Evolutionary conservation across 2,797 vertebrate species (phyloP).

Genomic region (Phaenicophaeus curvirostris): DNA sequence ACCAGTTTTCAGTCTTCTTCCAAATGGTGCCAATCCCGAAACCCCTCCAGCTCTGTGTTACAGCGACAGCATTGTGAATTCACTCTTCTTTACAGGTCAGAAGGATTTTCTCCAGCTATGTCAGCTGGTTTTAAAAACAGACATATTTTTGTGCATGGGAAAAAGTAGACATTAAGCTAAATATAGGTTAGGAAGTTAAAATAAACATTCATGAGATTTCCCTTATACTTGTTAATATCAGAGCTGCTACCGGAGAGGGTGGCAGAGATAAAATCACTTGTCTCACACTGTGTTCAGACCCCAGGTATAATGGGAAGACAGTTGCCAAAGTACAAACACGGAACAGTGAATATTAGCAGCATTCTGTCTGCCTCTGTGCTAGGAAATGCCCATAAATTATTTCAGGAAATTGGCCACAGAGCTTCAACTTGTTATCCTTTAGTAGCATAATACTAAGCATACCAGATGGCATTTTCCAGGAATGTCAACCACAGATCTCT

Average conservation of each 20-base stretch:
- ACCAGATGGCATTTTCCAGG: neutral
- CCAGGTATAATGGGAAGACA: neutral
- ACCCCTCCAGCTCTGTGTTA: neutral
- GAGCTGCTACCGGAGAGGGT: neutral
- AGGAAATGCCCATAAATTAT: neutral
- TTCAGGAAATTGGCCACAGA: neutral
- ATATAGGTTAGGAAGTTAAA: neutral
- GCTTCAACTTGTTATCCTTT: neutral
- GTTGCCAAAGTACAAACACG: neutral
- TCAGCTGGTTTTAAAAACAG: neutral
- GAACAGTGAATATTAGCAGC: neutral
- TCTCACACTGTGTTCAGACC: neutral
- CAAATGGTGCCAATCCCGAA: neutral
- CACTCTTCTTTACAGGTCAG: neutral
- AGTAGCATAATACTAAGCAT: neutral
- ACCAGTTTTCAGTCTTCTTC: neutral
- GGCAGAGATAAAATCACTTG: neutral
- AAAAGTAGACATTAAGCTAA: neutral
- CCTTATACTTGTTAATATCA: neutral
- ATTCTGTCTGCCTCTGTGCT: neutral
- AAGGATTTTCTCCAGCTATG: neutral
- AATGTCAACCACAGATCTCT: neutral
- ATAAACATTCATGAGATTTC: neutral
- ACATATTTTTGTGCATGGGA: neutral
- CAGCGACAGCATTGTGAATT: neutral